phyloP scores from a whole-genome alignment of 1,140 invertebrate species.

The Zaprionus taronus region DNA sequence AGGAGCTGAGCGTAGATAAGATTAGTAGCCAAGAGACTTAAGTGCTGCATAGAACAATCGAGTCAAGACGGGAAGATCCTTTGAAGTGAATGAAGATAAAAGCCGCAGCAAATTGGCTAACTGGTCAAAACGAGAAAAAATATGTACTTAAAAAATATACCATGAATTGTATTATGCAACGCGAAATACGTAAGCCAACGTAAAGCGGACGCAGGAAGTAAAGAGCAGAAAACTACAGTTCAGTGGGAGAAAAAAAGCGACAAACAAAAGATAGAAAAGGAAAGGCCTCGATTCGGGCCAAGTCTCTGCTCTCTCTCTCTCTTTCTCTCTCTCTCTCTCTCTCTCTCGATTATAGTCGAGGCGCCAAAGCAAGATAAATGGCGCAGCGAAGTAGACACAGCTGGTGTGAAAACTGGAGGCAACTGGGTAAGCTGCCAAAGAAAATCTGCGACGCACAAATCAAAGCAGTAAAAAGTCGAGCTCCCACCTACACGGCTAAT shows the following conservation, averaged over 20 bases:
- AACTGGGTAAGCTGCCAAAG: slow-evolving; percentile 26
- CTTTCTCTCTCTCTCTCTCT: background rate
- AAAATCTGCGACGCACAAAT: background rate
- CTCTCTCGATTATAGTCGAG: slow-evolving; percentile 62
- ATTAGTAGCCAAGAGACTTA: slow-evolving; percentile 3
- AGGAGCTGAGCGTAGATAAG: background rate
- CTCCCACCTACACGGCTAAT: background rate
- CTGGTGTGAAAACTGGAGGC: slow-evolving; percentile 65
- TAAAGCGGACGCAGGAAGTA: background rate
- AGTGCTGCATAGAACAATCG: background rate
- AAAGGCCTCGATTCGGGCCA: slow-evolving; percentile 23
- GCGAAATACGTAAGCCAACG: background rate
- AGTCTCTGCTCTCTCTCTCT: background rate
- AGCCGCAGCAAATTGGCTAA: background rate
- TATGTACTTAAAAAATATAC: background rate
- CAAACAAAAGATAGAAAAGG: slow-evolving; percentile 24
- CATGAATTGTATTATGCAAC: background rate
- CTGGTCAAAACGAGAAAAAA: background rate
- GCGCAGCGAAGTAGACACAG: slow-evolving; percentile 75
- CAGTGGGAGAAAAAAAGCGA: background rate
- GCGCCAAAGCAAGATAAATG: slow-evolving; percentile 80
- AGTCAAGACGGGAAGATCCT: background rate
- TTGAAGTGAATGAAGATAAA: background rate
- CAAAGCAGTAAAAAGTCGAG: background rate
- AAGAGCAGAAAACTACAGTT: background rate